Evolutionary conservation across 1,140 invertebrate species (phyloP).

Genomic region (Asbolus verrucosus): DNA sequence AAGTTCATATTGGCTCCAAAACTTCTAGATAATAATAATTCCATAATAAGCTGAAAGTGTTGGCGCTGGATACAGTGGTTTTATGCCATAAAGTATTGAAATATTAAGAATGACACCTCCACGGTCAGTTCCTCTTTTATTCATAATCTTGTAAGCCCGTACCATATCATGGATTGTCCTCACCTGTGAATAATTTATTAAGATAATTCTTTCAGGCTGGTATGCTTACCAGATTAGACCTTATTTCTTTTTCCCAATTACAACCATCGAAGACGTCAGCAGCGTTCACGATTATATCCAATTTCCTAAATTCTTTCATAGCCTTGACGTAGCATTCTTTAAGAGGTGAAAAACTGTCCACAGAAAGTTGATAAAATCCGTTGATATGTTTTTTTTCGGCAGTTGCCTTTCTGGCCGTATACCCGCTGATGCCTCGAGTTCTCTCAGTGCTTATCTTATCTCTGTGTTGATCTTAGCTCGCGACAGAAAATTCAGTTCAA

Average conservation of each 20-base stretch:
- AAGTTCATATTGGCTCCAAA: conserved; percentile 67
- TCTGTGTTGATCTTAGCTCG: too few relatives aligned
- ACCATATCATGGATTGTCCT: conserved; percentile 53
- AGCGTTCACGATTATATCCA: conserved; percentile 60
- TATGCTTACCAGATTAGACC: conserved; percentile 57
- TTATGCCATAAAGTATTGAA: conserved; percentile 53
- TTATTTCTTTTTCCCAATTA: conserved; percentile 59
- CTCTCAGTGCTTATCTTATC: too few relatives aligned
- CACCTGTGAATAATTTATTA: conserved; percentile 25
- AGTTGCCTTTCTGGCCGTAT: too few relatives aligned
- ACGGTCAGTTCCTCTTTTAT: conserved; percentile 46
- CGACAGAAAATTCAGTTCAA: too few relatives aligned
- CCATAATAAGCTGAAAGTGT: conserved; percentile 55
- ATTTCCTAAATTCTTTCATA: conserved; percentile 51
- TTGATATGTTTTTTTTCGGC: too few relatives aligned
- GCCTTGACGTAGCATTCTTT: conserved; percentile 55
- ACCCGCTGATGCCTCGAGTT: too few relatives aligned
- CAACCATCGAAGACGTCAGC: conserved; percentile 58
- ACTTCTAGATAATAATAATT: conserved; percentile 56
- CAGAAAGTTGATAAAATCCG: too few relatives aligned
- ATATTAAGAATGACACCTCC: conserved; percentile 60
- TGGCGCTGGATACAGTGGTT: conserved; percentile 54
- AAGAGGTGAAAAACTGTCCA: conserved; percentile 20
- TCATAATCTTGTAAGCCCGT: conserved; percentile 49
- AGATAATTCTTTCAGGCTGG: conserved; percentile 30